Percentiles rank a stretch among this genome's conserved stretches.
phyloP scores from a whole-genome alignment of 2,113 vertebrate genomes.

The Turdus rufiventris region DNA sequence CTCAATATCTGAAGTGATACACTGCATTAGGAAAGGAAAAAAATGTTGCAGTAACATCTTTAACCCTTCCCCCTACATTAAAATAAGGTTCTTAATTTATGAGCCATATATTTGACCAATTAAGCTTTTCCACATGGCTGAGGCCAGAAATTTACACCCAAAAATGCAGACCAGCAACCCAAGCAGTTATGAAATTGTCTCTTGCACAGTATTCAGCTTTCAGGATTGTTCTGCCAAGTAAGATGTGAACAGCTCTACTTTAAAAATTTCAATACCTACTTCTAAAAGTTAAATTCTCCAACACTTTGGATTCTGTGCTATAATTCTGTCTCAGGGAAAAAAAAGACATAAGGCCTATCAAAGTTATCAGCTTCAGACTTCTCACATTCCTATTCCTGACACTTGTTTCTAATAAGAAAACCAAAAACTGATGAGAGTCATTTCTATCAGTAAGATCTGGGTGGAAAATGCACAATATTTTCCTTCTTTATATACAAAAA shows the following conservation, averaged over 20 bases:
- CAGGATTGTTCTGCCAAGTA: background rate
- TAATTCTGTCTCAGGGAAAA: background rate
- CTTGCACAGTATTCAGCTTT: background rate
- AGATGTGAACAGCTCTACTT: background rate
- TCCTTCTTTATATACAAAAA: background rate
- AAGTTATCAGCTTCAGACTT: background rate
- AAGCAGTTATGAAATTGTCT: background rate
- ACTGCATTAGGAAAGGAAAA: background rate
- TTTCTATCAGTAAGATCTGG: background rate
- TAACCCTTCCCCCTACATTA: accelerated
- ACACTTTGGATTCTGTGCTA: background rate
- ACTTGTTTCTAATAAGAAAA: background rate
- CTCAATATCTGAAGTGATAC: background rate
- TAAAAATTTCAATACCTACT: background rate
- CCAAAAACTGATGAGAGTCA: background rate
- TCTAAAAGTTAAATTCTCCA: background rate
- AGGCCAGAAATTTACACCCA: background rate
- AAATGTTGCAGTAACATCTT: background rate
- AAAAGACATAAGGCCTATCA: background rate
- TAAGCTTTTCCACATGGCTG: background rate
- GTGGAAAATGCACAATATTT: background rate
- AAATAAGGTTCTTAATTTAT: background rate
- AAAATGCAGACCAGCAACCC: background rate
- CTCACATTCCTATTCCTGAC: background rate
- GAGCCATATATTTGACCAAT: background rate